These are phyloP conservation scores for Dasysyrphus tricinctus DNA, from an alignment of 2,888 invertebrate genomes.

Conservation along the genomic window DNA sequence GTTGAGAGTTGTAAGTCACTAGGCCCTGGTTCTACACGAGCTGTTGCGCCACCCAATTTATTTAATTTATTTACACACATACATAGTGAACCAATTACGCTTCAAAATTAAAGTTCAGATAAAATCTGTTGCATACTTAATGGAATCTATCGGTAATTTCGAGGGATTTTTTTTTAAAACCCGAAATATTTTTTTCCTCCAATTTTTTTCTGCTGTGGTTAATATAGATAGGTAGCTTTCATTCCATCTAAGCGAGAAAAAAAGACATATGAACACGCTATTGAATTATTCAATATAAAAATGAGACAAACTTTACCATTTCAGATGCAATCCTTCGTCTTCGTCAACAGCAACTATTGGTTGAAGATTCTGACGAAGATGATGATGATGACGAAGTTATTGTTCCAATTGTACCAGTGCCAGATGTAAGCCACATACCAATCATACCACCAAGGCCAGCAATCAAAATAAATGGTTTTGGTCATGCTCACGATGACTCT, in stretches of 20 bases:
- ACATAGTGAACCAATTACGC: no score
- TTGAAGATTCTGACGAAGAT: slow-evolving; percentile 86
- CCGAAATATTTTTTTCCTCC: no score
- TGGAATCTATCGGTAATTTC: no score
- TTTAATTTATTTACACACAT: no score
- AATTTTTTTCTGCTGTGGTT: no score
- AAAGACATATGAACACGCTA: neutral
- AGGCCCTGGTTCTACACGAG: no score
- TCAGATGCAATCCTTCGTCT: slow-evolving; percentile 83
- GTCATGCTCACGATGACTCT: slow-evolving; percentile 62
- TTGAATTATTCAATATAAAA: neutral
- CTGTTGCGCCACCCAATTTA: no score
- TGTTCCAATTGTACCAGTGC: slow-evolving; percentile 32
- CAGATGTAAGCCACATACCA: slow-evolving; percentile 40
- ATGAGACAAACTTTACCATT: slow-evolving; percentile 13
- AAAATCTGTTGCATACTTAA: no score
- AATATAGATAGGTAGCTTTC: no score
- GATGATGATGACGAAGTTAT: slow-evolving; percentile 78
- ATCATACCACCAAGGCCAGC: slow-evolving; percentile 58
- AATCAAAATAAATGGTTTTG: slow-evolving; percentile 65
- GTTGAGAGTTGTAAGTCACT: no score
- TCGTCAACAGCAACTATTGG: slow-evolving; percentile 83
- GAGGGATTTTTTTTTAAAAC: no score
- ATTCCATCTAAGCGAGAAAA: neutral
- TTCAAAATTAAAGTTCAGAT: neutral